Evolutionary conservation across 2,888 invertebrate genomes (phyloP).

Genomic region (Julus scanicus): DNA sequence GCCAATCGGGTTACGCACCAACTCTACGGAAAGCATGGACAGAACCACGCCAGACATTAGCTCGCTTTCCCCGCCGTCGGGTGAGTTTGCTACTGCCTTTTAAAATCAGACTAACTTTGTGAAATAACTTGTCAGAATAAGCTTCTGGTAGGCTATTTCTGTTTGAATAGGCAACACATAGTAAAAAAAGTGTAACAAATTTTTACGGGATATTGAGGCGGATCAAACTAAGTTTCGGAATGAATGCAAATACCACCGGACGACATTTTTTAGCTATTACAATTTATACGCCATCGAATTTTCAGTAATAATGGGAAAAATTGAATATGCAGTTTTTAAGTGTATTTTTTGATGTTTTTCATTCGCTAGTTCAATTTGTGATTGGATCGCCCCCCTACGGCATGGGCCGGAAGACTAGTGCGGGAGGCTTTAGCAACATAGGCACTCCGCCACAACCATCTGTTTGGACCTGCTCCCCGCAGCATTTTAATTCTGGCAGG

Average conservation of each 20-base stretch:
- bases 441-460: constrained; percentile 79
- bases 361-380: constrained; percentile 64
- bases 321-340: too few species aligned
- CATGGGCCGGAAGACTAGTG: constrained; percentile 61
- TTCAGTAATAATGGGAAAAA: too few species aligned
- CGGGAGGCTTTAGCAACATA: constrained; percentile 66
- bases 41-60: constrained; percentile 79
- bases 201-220: too few species aligned
- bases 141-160: too few species aligned
- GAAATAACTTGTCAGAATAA: too few species aligned
- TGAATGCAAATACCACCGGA: too few species aligned
- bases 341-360: neutral
- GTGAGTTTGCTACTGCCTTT: constrained; percentile 59
- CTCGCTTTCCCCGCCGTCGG: constrained; percentile 91
- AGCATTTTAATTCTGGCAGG: constrained; percentile 63
- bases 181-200: too few species aligned
- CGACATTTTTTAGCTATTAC: too few species aligned
- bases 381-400: constrained; percentile 83
- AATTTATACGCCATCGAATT: too few species aligned
- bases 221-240: too few species aligned
- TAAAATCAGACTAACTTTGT: too few species aligned
- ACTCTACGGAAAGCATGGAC: constrained; percentile 53
- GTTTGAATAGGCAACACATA: too few species aligned
- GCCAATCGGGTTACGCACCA: constrained; percentile 82
- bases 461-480: constrained; percentile 56